A percentile compares a stretch with the other conserved stretches of the same genome.
Evolutionary conservation across 2,888 invertebrate species (phyloP).

Genomic region (Acanthopleura granulata): DNA sequence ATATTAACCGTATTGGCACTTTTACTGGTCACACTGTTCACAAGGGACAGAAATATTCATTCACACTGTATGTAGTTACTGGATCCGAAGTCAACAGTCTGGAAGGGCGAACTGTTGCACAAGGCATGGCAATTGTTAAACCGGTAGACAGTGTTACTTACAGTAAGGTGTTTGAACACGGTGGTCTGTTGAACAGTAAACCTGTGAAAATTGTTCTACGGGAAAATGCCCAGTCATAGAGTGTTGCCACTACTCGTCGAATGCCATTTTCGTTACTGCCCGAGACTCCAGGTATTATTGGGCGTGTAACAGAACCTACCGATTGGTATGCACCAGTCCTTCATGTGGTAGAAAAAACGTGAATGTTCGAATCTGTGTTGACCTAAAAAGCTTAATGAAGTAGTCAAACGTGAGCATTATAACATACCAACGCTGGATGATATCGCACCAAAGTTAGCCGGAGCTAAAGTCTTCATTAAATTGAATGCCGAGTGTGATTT

Average conservation of each 20-base stretch:
- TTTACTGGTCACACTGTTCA: neutral
- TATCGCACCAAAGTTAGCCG: neutral
- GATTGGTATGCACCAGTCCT: conserved; percentile 24
- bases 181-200: neutral
- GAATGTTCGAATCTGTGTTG: conserved; percentile 16
- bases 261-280: conserved; percentile 28
- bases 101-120: neutral
- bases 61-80: neutral
- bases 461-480: conserved; percentile 16
- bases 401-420: conserved; percentile 20
- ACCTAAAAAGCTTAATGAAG: conserved; percentile 12
- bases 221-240: conserved; percentile 22
- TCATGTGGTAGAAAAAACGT: conserved; percentile 15
- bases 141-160: neutral
- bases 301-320: conserved; percentile 21
- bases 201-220: conserved; percentile 12
- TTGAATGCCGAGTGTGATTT: conserved; percentile 14
- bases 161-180: neutral
- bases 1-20: neutral
- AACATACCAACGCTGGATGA: conserved; percentile 18
- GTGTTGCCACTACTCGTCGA: conserved; percentile 24
- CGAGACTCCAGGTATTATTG: conserved; percentile 28
- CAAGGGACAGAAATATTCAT: neutral
- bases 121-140: neutral
- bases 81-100: neutral